Conservation (phyloP, 2,797 vertebrate genomes). For the Silurus aristotelis region DNA sequence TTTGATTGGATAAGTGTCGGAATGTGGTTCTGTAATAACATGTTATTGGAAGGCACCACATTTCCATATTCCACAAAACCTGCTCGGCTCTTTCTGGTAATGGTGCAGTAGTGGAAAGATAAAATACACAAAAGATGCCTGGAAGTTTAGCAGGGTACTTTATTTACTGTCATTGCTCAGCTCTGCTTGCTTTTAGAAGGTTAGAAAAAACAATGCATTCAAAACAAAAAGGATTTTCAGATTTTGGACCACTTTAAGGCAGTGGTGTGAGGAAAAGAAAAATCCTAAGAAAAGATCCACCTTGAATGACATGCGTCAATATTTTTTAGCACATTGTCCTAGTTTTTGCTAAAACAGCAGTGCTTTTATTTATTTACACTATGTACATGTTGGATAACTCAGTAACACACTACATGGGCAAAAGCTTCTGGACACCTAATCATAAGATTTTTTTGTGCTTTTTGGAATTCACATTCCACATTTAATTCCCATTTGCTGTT, state of each 20-base stretch:
- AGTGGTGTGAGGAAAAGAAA: too few relatives aligned
- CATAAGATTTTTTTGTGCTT: too few relatives aligned
- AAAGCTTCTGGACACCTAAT: too few relatives aligned
- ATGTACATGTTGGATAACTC: too few relatives aligned
- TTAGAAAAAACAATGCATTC: slow-evolving; percentile 61
- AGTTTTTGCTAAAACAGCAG: too few relatives aligned
- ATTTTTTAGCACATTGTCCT: not conserved
- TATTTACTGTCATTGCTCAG: slow-evolving; percentile 44
- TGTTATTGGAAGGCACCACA: slow-evolving; percentile 21
- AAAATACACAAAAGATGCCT: slow-evolving; percentile 13
- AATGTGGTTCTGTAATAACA: slow-evolving; percentile 37
- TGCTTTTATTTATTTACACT: too few relatives aligned
- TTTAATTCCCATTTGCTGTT: too few relatives aligned
- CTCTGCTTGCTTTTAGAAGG: slow-evolving; percentile 73
- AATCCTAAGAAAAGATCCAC: not conserved
- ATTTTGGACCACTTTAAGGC: not conserved
- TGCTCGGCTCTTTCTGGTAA: not conserved
- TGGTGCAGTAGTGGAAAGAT: slow-evolving; percentile 27
- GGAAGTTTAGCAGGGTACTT: not conserved
- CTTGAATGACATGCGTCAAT: not conserved
- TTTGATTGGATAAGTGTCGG: not conserved
- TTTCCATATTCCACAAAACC: slow-evolving; percentile 23
- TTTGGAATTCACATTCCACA: too few relatives aligned
- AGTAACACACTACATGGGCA: too few relatives aligned
- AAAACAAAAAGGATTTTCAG: slow-evolving; percentile 74